Base-by-base conservation (phyloP, 2,797 vertebrate species). In the Fringilla coelebs region DNA sequence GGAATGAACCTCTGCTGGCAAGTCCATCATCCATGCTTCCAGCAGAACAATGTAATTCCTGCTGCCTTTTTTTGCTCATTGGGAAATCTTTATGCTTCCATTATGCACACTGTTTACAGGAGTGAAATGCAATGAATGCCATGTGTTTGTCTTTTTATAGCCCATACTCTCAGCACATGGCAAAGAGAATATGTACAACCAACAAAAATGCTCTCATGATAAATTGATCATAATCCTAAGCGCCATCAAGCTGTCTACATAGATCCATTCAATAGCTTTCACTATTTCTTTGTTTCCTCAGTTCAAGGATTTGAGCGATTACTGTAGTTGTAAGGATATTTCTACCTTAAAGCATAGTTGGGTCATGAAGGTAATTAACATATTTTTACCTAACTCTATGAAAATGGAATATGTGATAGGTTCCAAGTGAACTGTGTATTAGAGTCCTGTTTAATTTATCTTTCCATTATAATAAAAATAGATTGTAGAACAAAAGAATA, bases 251-350 rank as follows among this genome's bases (percentile, higher is more conserved):
- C 38, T 55, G 20, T 40, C 68, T 76, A 19, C 43, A 79, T 4
- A 48, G 28, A 84, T 84, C 71, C 13, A 21, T 71, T 60, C 52
- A 58, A 38, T 18, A 57, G 18, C 24, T 84, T 86, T 86, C 54
- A 22, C 11, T 36, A 17, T 70, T 94, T 63, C n/a, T 90, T 86
- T 85, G 38, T 88, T 95, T 93, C 55, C 60, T 91, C 85, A 87
- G 55, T 36, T 89, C 36, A 89, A 86, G 32, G 40, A 84, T 75
- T 81, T 79, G 83, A 93, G 51, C 77, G 91, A 88, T 95, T 93
- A 67, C n/a, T 93, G 66, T 73, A 85, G 88, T 45, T 77, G 38
- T 65, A 67, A 74, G 85, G 89, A 65, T 60, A 80, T 93, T 93
- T 72, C 55, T 85, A 45, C 51, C 58, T 60, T 81, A 48, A 40